Conservation (phyloP, 2,113 vertebrate species). For the Zosterops lateralis region DNA sequence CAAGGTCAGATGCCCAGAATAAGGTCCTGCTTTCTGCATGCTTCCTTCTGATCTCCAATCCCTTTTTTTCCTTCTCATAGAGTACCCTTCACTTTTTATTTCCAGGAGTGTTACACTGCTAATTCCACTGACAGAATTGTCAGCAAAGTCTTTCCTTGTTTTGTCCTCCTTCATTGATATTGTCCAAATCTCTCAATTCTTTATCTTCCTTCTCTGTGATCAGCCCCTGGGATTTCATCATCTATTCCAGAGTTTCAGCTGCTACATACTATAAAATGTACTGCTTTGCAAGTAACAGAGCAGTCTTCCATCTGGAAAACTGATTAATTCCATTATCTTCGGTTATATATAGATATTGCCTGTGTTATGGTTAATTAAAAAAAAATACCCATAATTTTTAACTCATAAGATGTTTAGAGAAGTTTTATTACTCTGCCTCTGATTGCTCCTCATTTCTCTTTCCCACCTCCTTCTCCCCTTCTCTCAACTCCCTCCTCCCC, state of each 20-base stretch:
- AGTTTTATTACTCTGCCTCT: neutral
- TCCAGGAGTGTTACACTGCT: neutral
- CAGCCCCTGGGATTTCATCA: neutral
- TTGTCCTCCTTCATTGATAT: neutral
- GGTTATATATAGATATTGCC: neutral
- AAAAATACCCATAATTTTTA: neutral
- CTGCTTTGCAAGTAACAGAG: neutral
- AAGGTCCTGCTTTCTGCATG: neutral
- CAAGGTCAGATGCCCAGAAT: neutral
- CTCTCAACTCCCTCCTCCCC: rapidly evolving
- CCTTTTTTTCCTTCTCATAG: neutral
- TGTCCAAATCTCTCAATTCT: neutral
- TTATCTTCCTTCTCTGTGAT: neutral
- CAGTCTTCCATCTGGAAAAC: neutral
- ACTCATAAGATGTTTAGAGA: neutral
- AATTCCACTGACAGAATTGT: neutral
- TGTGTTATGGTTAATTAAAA: neutral
- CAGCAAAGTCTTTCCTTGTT: neutral
- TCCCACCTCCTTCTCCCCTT: neutral
- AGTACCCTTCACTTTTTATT: neutral
- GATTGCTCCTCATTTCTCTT: neutral
- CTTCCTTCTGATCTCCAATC: neutral
- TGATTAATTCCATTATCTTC: neutral
- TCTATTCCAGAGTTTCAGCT: neutral
- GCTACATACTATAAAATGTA: neutral